These are phyloP conservation scores for Glossophaga mutica DNA, from an alignment of 2,797 vertebrate species.

Conservation along the genomic window DNA sequence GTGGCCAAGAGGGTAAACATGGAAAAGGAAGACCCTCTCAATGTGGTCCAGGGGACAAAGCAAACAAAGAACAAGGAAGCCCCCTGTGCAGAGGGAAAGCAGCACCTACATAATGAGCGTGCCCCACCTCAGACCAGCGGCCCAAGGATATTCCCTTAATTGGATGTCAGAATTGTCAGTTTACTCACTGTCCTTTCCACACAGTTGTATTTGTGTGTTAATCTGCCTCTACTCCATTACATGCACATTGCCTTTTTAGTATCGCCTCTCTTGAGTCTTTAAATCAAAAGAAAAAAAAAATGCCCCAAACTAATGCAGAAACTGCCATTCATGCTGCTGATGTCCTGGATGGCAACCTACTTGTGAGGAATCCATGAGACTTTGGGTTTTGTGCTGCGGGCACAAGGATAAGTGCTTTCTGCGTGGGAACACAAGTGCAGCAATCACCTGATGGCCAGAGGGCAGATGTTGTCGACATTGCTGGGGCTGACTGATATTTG, in stretches of 20 bases:
- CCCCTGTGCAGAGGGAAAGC: neutral
- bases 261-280: neutral
- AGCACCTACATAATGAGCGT: neutral
- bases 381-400: neutral
- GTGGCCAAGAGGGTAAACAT: neutral
- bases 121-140: neutral
- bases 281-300: neutral
- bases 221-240: accelerated
- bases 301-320: neutral
- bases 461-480: neutral
- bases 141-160: no score
- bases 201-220: neutral
- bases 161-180: neutral
- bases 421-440: neutral
- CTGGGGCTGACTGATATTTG: neutral
- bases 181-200: neutral
- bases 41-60: neutral
- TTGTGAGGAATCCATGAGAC: neutral
- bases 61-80: neutral
- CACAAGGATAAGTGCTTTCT: neutral
- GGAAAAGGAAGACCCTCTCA: neutral
- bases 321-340: neutral
- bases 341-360: neutral
- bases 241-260: neutral
- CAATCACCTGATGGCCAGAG: neutral